Evolutionary conservation across 1,140 invertebrate genomes (phyloP), one percentile per base, ranked within the genome.

Genomic region (Delia radicum): DNA sequence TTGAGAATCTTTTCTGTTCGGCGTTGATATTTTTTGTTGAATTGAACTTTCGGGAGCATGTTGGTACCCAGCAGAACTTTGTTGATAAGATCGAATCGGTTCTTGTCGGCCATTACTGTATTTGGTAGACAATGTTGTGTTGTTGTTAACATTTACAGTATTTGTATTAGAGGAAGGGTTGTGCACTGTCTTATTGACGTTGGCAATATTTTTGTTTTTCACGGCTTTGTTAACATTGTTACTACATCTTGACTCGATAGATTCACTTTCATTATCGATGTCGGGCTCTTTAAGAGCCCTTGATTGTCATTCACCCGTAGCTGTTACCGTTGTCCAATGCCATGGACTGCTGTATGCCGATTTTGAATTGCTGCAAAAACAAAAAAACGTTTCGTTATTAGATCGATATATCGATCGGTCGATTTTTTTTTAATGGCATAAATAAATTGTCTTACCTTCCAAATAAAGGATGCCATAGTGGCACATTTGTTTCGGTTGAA

Each of bases 401-500:
- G n/a, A n/a, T 10, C 31, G 31, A 33, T 33, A 33, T 33, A 33
- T 33, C 4, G 31, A 33, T 33, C n/a, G n/a, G n/a, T n/a, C n/a
- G n/a, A 33, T 33, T 33, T 33, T 33, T 33, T 33, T 5, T 33
- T 33, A 33, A 31, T 69, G 27, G 65, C 15, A 69, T 55, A 48
- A 55, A 48, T 18, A 61, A 48, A 71, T 31, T 84, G 5, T 21
- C 84, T 90, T 85, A 92, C 91, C 90, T 92, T 85, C 91, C 90
- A 80, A 92, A 92, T 0, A 92, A 86, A 5, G 91, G 91, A 88
- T 92, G 91, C 91, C 91, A 92, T 21, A 92, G 84, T 46, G 91
- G 89, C 37, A 89, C 89, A 76, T 91, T 89, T 31, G 87, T 82
- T 63, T 89, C 65, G 15, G n/a, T 33, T 18, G 65, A 18, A 21